A percentile compares a stretch with the other conserved stretches of the same genome.
Evolutionary conservation across 35 echinoderm and acorn worm genomes (phyloP).

Genomic region (Chiridota heheva): DNA sequence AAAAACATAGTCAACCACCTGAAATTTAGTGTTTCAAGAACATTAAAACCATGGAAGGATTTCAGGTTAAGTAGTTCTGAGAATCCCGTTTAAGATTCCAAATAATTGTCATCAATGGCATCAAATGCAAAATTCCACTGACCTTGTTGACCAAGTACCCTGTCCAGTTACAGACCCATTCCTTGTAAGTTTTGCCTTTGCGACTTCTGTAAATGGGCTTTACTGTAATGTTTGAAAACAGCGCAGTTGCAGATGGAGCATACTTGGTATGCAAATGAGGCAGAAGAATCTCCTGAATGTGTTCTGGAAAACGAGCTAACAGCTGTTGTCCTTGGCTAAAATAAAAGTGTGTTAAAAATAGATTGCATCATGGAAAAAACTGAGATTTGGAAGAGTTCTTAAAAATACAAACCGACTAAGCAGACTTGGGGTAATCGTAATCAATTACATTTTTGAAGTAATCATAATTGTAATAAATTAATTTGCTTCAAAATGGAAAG

Average conservation of each 20-base stretch:
- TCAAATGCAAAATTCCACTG: background rate
- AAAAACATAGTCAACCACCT: too few relatives aligned
- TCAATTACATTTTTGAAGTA: too few relatives aligned
- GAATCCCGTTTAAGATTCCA: background rate
- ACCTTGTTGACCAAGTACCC: conserved; percentile 86
- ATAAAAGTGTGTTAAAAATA: background rate
- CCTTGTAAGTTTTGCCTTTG: conserved; percentile 88
- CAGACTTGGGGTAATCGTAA: too few relatives aligned
- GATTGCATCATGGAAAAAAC: too few relatives aligned
- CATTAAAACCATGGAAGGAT: too few relatives aligned
- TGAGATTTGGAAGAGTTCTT: too few relatives aligned
- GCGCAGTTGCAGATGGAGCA: conserved; percentile 46
- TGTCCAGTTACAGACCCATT: conserved; percentile 95
- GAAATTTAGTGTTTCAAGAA: too few relatives aligned
- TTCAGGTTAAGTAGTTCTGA: too few relatives aligned
- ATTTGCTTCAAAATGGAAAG: too few relatives aligned
- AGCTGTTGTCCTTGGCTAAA: conserved; percentile 69
- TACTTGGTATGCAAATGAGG: conserved; percentile 81
- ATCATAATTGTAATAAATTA: too few relatives aligned
- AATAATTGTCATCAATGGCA: background rate
- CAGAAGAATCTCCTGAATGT: conserved; percentile 84
- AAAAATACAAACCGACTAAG: too few relatives aligned
- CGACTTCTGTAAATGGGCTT: conserved; percentile 83
- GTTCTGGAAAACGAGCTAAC: conserved; percentile 79
- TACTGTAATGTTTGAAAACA: conserved; percentile 36